A percentile compares a stretch with the other conserved stretches of the same genome.
Conservation (phyloP, 2,113 vertebrate species). For the Pluvialis apricaria region DNA sequence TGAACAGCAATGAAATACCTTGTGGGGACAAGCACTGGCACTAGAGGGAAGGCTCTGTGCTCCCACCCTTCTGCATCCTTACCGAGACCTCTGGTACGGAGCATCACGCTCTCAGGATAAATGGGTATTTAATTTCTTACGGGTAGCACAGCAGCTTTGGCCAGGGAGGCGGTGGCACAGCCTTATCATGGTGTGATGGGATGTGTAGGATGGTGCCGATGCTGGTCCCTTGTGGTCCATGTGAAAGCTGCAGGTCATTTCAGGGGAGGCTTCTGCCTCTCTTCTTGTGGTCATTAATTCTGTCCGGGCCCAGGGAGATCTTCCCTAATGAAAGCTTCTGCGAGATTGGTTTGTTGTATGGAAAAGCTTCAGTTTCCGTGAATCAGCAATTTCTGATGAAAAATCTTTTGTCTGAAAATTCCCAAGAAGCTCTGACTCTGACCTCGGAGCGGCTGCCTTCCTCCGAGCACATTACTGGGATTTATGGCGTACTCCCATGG, state of each 20-base stretch:
- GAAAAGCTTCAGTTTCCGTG: slow-evolving; percentile 19
- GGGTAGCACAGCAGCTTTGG: background rate
- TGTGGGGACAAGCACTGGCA: background rate
- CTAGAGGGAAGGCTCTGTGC: background rate
- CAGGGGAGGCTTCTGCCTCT: background rate
- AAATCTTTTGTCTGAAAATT: slow-evolving; percentile 57
- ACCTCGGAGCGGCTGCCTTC: slow-evolving; percentile 13
- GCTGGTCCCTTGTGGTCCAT: background rate
- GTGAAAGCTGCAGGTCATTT: background rate
- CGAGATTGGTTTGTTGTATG: slow-evolving; percentile 7
- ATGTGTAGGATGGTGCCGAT: background rate
- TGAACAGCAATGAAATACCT: background rate
- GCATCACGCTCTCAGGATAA: background rate
- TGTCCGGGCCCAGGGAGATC: background rate
- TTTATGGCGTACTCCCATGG: slow-evolving; percentile 43
- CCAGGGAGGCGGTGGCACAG: background rate
- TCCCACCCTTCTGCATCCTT: background rate
- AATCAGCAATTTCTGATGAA: slow-evolving; percentile 64
- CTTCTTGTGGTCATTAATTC: slow-evolving; percentile 24
- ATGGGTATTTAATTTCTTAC: background rate
- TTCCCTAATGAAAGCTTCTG: slow-evolving; percentile 23
- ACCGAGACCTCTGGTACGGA: fast-evolving
- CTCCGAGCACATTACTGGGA: background rate
- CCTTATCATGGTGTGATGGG: background rate
- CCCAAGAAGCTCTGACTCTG: background rate